Conservation (phyloP, 2,888 invertebrate species). For the Holacanthella duospinosa region DNA sequence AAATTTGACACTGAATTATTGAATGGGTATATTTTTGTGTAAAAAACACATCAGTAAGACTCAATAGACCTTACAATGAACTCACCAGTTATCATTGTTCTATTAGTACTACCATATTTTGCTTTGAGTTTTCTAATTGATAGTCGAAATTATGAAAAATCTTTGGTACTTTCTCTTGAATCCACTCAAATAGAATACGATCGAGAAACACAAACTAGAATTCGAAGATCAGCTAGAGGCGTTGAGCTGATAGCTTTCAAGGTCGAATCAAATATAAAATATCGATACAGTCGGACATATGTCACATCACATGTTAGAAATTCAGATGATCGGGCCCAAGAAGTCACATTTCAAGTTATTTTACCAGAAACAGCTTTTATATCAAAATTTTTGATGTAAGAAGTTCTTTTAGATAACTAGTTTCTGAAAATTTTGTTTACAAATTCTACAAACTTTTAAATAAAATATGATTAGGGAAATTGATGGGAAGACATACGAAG, state of each 20-base stretch:
- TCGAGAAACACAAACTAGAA: not conserved
- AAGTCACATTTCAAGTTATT: constrained; percentile 55
- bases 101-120: no score
- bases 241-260: constrained; percentile 44
- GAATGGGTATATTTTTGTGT: no score
- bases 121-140: not conserved
- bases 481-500: constrained; percentile 36
- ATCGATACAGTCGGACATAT: constrained; percentile 56
- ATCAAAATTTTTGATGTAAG: constrained; percentile 57
- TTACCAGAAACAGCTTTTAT: constrained; percentile 61
- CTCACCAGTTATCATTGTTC: no score
- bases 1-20: no score
- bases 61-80: no score
- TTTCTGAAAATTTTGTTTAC: no score
- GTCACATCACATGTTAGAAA: constrained; percentile 56
- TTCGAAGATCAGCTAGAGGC: not conserved
- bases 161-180: not conserved
- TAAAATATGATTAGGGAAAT: constrained; percentile 35
- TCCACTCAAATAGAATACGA: not conserved
- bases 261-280: constrained; percentile 52
- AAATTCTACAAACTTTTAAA: not conserved
- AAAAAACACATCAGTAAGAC: no score
- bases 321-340: constrained; percentile 49
- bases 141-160: not conserved
- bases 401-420: not conserved